phyloP scores from a whole-genome alignment of 1,140 invertebrate species.

The Caenorhabditis remanei region DNA sequence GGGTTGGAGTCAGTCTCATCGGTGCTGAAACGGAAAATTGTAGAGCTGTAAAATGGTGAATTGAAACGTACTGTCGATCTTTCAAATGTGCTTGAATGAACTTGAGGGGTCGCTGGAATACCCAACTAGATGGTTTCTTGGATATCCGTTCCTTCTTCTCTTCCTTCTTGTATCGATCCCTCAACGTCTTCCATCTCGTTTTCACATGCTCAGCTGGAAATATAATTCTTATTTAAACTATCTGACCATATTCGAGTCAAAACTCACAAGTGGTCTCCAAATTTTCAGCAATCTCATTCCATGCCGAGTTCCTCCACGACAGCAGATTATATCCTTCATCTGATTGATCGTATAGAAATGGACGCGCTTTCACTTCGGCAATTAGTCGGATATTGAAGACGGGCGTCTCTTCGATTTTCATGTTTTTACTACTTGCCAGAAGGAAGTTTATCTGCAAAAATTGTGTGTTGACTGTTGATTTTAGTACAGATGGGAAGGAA shows the following conservation, averaged over 20 bases:
- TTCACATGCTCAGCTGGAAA: constrained; percentile 60
- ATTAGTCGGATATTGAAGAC: constrained; percentile 62
- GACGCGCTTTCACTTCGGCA: constrained; percentile 44
- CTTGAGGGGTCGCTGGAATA: constrained; percentile 30
- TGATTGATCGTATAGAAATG: constrained; percentile 58
- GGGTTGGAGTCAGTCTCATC: constrained; percentile 10
- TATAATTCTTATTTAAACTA: background rate
- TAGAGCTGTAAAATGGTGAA: background rate
- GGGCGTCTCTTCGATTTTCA: constrained; percentile 52
- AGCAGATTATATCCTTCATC: constrained; percentile 58
- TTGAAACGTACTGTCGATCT: constrained; percentile 45
- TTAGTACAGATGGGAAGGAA: too few relatives aligned
- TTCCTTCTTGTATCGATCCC: constrained; percentile 63
- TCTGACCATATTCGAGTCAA: background rate
- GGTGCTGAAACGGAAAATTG: constrained; percentile 5
- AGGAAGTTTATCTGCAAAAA: constrained; percentile 45
- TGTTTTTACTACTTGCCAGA: constrained; percentile 40
- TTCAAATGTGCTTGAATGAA: constrained; percentile 57
- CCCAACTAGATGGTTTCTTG: constrained; percentile 50
- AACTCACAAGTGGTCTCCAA: constrained; percentile 52
- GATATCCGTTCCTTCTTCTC: constrained; percentile 57
- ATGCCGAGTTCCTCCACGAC: constrained; percentile 59
- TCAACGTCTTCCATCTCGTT: constrained; percentile 64
- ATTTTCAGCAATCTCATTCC: constrained; percentile 49
- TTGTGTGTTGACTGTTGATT: too few relatives aligned